phyloP scores from a whole-genome alignment of 2,113 vertebrate genomes.

The Macquaria australasica region DNA sequence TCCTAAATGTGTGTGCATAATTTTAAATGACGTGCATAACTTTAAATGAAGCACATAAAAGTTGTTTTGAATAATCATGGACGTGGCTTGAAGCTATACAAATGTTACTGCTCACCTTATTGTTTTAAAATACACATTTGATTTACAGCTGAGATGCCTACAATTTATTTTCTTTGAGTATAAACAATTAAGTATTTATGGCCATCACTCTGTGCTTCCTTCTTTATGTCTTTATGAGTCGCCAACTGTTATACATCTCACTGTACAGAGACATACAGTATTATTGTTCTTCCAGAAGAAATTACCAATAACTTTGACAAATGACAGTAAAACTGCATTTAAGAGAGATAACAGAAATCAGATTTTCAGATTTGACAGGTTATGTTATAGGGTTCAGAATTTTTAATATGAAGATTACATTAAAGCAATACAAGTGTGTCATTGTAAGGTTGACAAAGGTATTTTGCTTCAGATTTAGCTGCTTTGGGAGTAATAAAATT shows the following conservation, averaged over 20 bases:
- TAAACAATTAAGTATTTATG: constrained; percentile 75
- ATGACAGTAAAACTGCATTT: constrained; percentile 75
- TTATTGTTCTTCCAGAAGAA: constrained; percentile 66
- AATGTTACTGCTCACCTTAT: constrained; percentile 36
- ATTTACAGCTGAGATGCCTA: constrained; percentile 52
- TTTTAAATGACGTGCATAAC: constrained; percentile 36
- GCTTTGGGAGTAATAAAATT: constrained; percentile 61
- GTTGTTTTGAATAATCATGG: constrained; percentile 38
- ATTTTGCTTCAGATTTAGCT: constrained; percentile 54
- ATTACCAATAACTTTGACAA: constrained; percentile 81
- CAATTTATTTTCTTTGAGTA: constrained; percentile 65
- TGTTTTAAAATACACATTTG: constrained; percentile 57
- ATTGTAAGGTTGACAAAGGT: constrained; percentile 52
- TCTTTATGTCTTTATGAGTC: constrained; percentile 68
- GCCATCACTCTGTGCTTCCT: constrained; percentile 64
- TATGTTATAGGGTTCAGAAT: constrained; percentile 67
- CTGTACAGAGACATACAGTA: constrained; percentile 64
- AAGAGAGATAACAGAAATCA: constrained; percentile 75
- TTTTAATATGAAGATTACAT: constrained; percentile 78
- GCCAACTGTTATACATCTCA: constrained; percentile 63
- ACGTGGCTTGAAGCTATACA: constrained; percentile 26
- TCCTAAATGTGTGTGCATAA: constrained; percentile 23
- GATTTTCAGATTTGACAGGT: constrained; percentile 74
- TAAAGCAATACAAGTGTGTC: constrained; percentile 70
- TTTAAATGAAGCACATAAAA: constrained; percentile 47